These are phyloP conservation scores for Alviniconcha strummeri DNA, from an alignment of 2,888 invertebrate species.

Conservation along the genomic window DNA sequence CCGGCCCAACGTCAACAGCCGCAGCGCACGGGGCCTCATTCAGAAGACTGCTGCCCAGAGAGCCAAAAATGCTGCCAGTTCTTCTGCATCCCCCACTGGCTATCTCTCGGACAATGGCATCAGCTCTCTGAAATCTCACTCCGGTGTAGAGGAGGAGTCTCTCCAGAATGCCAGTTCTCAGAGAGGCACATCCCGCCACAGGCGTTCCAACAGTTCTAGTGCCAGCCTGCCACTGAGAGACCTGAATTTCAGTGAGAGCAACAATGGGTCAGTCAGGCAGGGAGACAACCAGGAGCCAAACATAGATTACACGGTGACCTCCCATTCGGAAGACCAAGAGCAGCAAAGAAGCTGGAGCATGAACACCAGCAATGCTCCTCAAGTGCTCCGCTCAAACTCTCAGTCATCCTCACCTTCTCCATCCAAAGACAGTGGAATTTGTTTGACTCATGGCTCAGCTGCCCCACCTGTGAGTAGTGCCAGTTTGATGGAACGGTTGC, in stretches of 20 bases:
- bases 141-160: background rate
- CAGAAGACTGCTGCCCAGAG: conserved; percentile 54
- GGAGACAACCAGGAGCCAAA: background rate
- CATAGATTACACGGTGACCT: background rate
- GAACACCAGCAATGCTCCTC: background rate
- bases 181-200: background rate
- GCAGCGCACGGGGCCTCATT: conserved; percentile 51
- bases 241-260: background rate
- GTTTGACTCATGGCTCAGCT: conserved; percentile 55
- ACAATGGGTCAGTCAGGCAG: background rate
- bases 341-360: background rate
- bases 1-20: conserved; percentile 38
- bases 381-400: conserved; percentile 3
- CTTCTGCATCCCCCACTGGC: conserved; percentile 5
- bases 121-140: background rate
- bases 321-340: background rate
- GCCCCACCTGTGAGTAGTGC: conserved; percentile 41
- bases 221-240: background rate
- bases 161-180: background rate
- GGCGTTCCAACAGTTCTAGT: conserved; percentile 2
- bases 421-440: conserved; percentile 68
- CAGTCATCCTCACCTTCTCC: conserved; percentile 62
- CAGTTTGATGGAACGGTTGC: conserved; percentile 62
- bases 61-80: conserved; percentile 46
- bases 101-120: conserved; percentile 7